phyloP scores from a whole-genome alignment of 2,797 vertebrate genomes.

The Lacerta agilis region DNA sequence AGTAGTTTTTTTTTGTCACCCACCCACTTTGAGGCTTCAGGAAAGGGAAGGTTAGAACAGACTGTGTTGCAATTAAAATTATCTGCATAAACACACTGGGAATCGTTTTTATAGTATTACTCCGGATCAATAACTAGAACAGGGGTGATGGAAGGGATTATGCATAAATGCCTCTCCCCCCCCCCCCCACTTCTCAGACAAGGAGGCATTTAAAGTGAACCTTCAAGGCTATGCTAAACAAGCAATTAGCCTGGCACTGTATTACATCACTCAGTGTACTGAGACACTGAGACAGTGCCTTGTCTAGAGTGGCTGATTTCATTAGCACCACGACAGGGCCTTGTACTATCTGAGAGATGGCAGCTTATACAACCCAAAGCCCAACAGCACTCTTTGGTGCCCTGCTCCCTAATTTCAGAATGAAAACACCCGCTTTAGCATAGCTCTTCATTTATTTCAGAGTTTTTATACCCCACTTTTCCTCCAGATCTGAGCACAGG shows the following conservation, averaged over 20 bases:
- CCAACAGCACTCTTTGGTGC: accelerated
- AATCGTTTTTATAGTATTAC: not conserved
- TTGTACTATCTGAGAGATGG: not conserved
- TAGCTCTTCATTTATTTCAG: not conserved
- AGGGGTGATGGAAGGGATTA: too few species aligned
- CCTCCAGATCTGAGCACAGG: not conserved
- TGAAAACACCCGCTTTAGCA: not conserved
- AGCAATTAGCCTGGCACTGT: constrained; percentile 3
- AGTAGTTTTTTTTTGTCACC: too few species aligned
- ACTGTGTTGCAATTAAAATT: not conserved
- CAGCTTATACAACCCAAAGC: not conserved
- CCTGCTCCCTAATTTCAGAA: not conserved
- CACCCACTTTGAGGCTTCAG: not conserved
- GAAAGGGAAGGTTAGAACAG: too few species aligned
- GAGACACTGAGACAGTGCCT: not conserved
- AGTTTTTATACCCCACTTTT: too few species aligned
- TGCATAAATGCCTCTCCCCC: not conserved
- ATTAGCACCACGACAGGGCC: not conserved
- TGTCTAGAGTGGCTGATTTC: constrained; percentile 19
- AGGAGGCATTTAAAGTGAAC: not conserved
- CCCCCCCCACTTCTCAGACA: not conserved
- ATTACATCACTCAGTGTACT: constrained; percentile 12
- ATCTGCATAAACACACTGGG: not conserved
- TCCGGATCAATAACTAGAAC: not conserved
- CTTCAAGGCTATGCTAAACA: constrained; percentile 14